Evolutionary conservation across 2,113 vertebrate species (phyloP).

Genomic region (Lamprologus tigripictilis): DNA sequence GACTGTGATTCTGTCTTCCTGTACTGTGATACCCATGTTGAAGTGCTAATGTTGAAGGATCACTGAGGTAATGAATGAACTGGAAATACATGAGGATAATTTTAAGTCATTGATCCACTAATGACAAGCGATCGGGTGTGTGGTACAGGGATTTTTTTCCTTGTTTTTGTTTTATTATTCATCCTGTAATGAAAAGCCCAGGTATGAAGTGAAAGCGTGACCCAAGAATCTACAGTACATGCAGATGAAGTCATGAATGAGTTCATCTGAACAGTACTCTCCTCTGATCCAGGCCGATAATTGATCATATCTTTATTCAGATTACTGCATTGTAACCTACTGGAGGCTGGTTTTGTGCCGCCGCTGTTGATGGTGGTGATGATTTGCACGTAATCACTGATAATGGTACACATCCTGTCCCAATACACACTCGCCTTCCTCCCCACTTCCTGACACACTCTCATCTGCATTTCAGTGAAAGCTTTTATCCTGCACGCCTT

Average conservation of each 20-base stretch:
- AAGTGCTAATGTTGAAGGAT: neutral
- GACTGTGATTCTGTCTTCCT: neutral
- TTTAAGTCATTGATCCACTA: neutral
- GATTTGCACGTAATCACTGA: conserved; percentile 20
- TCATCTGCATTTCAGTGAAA: conserved; percentile 26
- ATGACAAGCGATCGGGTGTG: neutral
- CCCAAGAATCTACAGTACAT: neutral
- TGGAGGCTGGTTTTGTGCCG: neutral
- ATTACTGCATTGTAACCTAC: neutral
- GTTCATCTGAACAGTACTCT: neutral
- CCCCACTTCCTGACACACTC: conserved; percentile 51
- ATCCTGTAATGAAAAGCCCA: neutral
- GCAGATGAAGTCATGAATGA: neutral
- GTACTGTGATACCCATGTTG: neutral
- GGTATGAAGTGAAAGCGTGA: neutral
- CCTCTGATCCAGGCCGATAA: neutral
- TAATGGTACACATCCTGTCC: conserved; percentile 38
- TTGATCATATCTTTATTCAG: neutral
- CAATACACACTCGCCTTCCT: conserved; percentile 23
- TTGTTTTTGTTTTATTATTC: neutral
- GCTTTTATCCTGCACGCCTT: conserved; percentile 54
- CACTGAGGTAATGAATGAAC: neutral
- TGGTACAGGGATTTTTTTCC: neutral
- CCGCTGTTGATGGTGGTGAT: neutral
- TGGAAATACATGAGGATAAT: neutral